Evolutionary conservation across 2,888 invertebrate species (phyloP).

Genomic region (Phragmatobia fuliginosa): DNA sequence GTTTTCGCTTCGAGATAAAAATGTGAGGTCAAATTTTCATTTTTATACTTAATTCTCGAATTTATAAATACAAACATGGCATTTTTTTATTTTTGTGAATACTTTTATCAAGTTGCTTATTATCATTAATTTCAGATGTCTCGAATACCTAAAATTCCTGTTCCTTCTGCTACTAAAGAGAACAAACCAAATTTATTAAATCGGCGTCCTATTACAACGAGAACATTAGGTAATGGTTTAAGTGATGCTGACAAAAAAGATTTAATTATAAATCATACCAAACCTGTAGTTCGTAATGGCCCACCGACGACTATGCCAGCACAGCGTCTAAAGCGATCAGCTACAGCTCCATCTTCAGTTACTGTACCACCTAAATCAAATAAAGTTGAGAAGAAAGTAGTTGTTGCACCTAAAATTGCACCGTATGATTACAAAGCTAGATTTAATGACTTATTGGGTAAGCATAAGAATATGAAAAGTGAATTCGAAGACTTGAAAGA

Average conservation of each 20-base stretch:
- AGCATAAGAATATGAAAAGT: conserved; percentile 85
- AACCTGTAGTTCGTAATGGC: conserved; percentile 60
- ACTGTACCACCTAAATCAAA: conserved; percentile 64
- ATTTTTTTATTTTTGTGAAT: neutral
- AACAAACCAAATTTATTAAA: conserved; percentile 71
- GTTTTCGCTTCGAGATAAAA: neutral
- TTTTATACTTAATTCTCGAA: neutral
- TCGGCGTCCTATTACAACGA: conserved; percentile 60
- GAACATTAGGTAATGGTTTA: conserved; percentile 68
- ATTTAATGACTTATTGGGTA: conserved; percentile 87
- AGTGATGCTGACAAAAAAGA: conserved; percentile 79
- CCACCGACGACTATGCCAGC: conserved; percentile 61
- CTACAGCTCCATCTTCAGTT: conserved; percentile 67
- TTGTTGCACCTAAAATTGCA: conserved; percentile 85
- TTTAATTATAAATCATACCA: conserved; percentile 76
- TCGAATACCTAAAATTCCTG: conserved; percentile 79
- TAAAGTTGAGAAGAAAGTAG: conserved; percentile 76
- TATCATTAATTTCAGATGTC: conserved; percentile 74
- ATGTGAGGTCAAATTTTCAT: neutral
- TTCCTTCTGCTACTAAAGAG: conserved; percentile 69
- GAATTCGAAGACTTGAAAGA: conserved; percentile 84
- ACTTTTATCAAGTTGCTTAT: neutral
- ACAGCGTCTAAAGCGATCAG: conserved; percentile 72
- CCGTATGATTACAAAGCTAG: conserved; percentile 90
- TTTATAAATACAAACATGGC: neutral